phyloP scores from a whole-genome alignment of 1,140 invertebrate species.

The Mizuhopecten yessoensis region DNA sequence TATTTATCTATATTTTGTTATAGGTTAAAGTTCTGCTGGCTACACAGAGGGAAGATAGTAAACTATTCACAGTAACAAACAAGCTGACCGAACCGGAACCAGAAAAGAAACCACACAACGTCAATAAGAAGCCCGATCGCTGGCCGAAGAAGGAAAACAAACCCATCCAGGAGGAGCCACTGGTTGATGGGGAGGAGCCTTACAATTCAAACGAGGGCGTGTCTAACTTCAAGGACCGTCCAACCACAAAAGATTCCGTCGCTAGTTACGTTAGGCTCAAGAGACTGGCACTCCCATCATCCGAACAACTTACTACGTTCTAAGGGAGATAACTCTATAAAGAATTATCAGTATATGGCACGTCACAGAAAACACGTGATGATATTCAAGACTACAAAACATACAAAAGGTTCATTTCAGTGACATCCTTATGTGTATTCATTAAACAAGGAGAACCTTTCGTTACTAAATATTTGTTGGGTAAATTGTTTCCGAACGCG shows the following conservation, averaged over 20 bases:
- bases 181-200: background rate
- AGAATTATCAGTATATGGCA: no score
- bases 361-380: no score
- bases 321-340: background rate
- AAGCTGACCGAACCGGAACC: background rate
- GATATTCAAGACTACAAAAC: no score
- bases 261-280: slow-evolving; percentile 46
- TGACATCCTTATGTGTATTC: no score
- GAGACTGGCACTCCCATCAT: slow-evolving; percentile 29
- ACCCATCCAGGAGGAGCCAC: background rate
- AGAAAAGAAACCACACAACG: slow-evolving; percentile 10
- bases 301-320: background rate
- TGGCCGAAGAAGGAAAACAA: slow-evolving; percentile 36
- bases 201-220: background rate
- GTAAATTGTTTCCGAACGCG: no score
- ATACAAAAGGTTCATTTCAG: no score
- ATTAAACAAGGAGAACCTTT: no score
- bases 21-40: background rate
- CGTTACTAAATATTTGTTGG: no score
- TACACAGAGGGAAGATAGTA: slow-evolving; percentile 19
- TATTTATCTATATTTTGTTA: no score
- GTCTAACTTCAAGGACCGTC: background rate
- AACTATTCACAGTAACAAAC: background rate
- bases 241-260: slow-evolving; percentile 46
- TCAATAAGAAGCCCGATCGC: slow-evolving; percentile 43